Evolutionary conservation across 2,888 invertebrate species (phyloP).

Genomic region (Ceraclea dissimilis): DNA sequence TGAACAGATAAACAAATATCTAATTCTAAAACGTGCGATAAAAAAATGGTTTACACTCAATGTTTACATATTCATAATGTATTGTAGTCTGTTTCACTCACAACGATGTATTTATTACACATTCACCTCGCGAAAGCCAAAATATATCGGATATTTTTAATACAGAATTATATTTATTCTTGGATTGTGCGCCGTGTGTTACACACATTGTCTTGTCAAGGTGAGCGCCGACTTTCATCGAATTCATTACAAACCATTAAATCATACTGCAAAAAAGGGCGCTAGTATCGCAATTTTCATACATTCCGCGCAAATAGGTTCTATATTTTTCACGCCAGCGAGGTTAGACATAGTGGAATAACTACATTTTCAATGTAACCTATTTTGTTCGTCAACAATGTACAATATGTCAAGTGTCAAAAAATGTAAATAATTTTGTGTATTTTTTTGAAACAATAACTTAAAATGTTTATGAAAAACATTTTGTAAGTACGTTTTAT

Average conservation of each 20-base stretch:
- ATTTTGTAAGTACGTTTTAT: constrained; percentile 2
- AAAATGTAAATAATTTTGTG: background rate
- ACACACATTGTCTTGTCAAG: too few relatives aligned
- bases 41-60: background rate
- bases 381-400: background rate
- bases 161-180: background rate
- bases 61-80: background rate
- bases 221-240: too few relatives aligned
- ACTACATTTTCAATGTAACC: too few relatives aligned
- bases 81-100: too few relatives aligned
- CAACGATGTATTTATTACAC: too few relatives aligned
- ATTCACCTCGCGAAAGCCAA: too few relatives aligned
- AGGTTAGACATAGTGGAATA: too few relatives aligned
- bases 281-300: background rate
- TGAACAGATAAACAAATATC: background rate
- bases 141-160: too few relatives aligned
- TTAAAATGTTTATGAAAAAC: constrained; percentile 7
- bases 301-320: too few relatives aligned
- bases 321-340: too few relatives aligned
- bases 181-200: background rate
- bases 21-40: background rate
- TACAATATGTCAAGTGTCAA: background rate
- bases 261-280: background rate
- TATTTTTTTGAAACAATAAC: background rate
- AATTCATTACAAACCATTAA: background rate